Percentiles rank a stretch among this genome's conserved stretches.
Evolutionary conservation across 92 coral and sea anemone species (phyloP).

Genomic region (Desmophyllum pertusum): DNA sequence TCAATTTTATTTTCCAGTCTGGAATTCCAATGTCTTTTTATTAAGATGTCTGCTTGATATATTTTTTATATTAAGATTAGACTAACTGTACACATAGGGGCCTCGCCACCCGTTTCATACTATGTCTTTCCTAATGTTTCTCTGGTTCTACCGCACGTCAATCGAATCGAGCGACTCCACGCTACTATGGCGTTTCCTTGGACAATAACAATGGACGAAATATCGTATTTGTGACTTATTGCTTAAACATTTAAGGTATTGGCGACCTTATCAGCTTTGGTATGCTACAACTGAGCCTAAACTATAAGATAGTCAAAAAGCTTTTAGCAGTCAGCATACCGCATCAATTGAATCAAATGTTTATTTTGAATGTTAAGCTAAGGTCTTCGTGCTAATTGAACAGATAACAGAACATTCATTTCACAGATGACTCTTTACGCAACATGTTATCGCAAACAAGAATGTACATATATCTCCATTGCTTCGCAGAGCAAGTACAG

Average conservation of each 20-base stretch:
- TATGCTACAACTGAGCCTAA: too few species aligned
- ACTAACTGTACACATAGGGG: not conserved
- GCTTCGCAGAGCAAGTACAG: too few species aligned
- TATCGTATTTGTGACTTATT: not conserved
- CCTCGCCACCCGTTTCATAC: not conserved
- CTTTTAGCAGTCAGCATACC: too few species aligned
- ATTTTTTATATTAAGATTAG: not conserved
- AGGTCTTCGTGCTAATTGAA: too few species aligned
- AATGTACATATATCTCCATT: too few species aligned
- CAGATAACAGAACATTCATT: too few species aligned
- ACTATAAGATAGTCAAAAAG: too few species aligned
- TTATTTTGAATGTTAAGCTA: too few species aligned
- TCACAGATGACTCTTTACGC: too few species aligned
- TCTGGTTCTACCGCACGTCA: not conserved
- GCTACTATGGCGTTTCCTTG: not conserved
- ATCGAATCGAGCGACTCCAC: not conserved
- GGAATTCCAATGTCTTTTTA: not conserved
- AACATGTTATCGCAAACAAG: too few species aligned
- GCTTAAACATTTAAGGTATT: not conserved
- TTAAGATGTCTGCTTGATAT: not conserved
- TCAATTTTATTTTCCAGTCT: not conserved
- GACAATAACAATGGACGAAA: not conserved
- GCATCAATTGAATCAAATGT: too few species aligned
- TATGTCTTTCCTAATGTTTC: too few species aligned
- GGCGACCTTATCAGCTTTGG: not conserved